Percentiles rank a stretch among this genome's conserved stretches.
phyloP scores from a whole-genome alignment of 2,888 invertebrate species.

The Julus scanicus region DNA sequence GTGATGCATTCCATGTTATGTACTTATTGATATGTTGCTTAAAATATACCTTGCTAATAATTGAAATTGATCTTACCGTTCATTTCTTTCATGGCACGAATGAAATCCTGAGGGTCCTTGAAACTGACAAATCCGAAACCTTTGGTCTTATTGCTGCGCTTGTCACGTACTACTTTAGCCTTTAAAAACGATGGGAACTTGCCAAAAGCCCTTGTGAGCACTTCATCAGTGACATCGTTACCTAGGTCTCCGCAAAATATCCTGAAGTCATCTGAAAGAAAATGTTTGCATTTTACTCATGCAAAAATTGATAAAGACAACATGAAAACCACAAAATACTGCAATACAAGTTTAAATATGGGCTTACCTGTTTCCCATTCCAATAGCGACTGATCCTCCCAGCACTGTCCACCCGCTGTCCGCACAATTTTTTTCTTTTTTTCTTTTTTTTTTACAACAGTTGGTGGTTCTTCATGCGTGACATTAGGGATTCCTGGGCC shows the following conservation, averaged over 20 bases:
- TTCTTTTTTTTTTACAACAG: conserved; percentile 66
- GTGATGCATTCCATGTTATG: too few species aligned
- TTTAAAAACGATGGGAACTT: conserved; percentile 92
- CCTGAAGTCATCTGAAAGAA: conserved; percentile 85
- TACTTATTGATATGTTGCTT: not conserved
- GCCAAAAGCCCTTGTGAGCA: conserved; percentile 94
- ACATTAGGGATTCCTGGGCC: conserved; percentile 55
- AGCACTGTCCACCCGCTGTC: conserved; percentile 91
- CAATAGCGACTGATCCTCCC: conserved; percentile 93
- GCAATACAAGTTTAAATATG: not conserved
- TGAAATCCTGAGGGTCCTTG: conserved; percentile 96
- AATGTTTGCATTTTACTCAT: conserved; percentile 38
- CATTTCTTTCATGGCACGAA: conserved; percentile 99
- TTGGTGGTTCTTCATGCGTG: conserved; percentile 62
- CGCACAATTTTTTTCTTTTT: conserved; percentile 82
- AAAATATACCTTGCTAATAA: not conserved
- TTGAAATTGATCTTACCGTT: conserved; percentile 76
- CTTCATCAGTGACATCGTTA: conserved; percentile 98
- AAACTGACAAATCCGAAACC: conserved; percentile 99
- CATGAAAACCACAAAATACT: conserved; percentile 15
- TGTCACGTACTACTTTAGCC: conserved; percentile 96
- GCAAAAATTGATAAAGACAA: not conserved
- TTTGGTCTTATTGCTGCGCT: conserved; percentile 96
- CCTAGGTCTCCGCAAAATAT: conserved; percentile 99
- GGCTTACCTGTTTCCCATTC: conserved; percentile 91